phyloP scores from a whole-genome alignment of 1,140 invertebrate genomes.

The Colletes gigas region DNA sequence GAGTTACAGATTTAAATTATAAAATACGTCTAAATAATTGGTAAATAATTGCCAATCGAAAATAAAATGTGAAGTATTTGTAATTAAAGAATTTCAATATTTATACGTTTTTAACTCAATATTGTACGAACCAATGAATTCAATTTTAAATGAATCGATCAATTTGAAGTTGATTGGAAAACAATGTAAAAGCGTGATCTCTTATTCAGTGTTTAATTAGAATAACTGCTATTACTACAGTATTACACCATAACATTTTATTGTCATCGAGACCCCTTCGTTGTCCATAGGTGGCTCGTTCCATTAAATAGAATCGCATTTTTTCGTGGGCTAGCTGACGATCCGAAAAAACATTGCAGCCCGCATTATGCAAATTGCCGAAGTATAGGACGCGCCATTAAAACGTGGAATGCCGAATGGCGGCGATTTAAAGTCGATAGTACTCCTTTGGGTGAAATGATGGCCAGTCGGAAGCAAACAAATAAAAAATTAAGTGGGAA shows the following conservation, averaged over 20 bases:
- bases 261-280: neutral
- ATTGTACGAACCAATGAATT: too few relatives aligned
- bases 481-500: neutral
- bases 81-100: too few relatives aligned
- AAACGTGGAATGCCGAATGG: conserved; percentile 32
- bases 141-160: too few relatives aligned
- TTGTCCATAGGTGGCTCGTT: neutral
- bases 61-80: too few relatives aligned
- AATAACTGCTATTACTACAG: neutral
- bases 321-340: neutral
- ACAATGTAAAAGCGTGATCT: neutral
- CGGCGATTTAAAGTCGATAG: conserved; percentile 9
- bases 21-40: too few relatives aligned
- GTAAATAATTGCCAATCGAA: too few relatives aligned
- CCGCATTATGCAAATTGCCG: conserved; percentile 34
- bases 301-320: conserved; percentile 32
- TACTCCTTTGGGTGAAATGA: neutral
- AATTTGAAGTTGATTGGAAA: neutral
- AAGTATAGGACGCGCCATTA: conserved; percentile 18
- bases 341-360: conserved; percentile 1
- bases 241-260: too few relatives aligned
- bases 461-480: neutral
- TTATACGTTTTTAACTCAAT: too few relatives aligned
- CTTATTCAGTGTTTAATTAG: too few relatives aligned
- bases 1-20: too few relatives aligned